These are phyloP conservation scores for Patella depressa DNA, from an alignment of 2,888 invertebrate species.

Conservation along the genomic window DNA sequence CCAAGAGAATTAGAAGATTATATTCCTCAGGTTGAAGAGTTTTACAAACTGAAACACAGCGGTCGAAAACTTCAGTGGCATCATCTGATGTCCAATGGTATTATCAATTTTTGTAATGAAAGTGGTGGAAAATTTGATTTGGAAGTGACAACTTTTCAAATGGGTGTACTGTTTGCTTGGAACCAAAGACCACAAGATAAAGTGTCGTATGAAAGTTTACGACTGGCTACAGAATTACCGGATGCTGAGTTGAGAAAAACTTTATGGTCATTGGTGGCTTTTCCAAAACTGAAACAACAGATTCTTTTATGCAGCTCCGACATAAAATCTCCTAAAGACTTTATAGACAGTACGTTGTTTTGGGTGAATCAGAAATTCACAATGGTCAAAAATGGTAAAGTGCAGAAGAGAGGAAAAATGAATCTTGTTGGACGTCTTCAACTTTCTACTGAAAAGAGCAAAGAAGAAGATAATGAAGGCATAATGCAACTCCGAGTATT, in stretches of 20 bases:
- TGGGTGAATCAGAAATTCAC: constrained; percentile 99
- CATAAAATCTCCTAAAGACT: constrained; percentile 90
- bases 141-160: constrained; percentile 99
- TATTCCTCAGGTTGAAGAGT: constrained; percentile 97
- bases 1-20: constrained; percentile 98
- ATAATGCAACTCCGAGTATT: constrained; percentile 96
- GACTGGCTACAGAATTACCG: constrained; percentile 95
- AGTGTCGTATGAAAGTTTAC: constrained; percentile 95
- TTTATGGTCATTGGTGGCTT: constrained; percentile 93
- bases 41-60: constrained; percentile 97
- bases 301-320: constrained; percentile 86
- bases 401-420: constrained; percentile 94
- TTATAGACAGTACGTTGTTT: constrained; percentile 91
- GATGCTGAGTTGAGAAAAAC: constrained; percentile 95
- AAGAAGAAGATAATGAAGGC: constrained; percentile 98
- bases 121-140: constrained; percentile 89
- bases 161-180: constrained; percentile 99
- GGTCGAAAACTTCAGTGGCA: constrained; percentile 98
- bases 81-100: constrained; percentile 99
- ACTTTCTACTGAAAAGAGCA: constrained; percentile 92
- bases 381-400: constrained; percentile 90
- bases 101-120: constrained; percentile 93
- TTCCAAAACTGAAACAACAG: constrained; percentile 95
- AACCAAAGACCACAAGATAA: constrained; percentile 93
- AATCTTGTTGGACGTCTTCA: constrained; percentile 96